Percentiles rank a stretch among this genome's conserved stretches.
Evolutionary conservation across 2,113 vertebrate species (phyloP).

Genomic region (Aleadryas rufinucha): DNA sequence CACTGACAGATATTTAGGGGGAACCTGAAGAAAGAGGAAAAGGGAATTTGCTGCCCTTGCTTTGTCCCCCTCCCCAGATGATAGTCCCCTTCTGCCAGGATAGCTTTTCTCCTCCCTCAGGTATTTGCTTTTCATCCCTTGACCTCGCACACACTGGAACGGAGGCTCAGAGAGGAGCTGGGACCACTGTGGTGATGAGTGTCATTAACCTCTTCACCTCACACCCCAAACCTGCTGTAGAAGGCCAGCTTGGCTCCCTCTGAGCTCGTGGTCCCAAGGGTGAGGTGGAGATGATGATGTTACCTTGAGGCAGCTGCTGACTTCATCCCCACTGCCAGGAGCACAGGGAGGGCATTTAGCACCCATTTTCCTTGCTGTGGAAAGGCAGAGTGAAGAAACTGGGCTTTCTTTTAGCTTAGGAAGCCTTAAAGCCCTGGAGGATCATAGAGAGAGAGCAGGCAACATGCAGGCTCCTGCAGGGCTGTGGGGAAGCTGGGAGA

Average conservation of each 20-base stretch:
- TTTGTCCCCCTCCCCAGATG: not conserved
- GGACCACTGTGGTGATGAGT: not conserved
- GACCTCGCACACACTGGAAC: fast-evolving
- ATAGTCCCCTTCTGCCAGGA: not conserved
- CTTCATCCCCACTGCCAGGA: not conserved
- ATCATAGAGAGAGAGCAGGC: not conserved
- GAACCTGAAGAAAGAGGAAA: not conserved
- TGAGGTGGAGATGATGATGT: not conserved
- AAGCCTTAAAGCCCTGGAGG: not conserved
- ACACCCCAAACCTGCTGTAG: not conserved
- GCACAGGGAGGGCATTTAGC: not conserved
- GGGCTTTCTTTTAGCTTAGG: not conserved
- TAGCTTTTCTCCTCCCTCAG: not conserved
- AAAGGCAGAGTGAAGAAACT: not conserved
- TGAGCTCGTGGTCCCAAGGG: not conserved
- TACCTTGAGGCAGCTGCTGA: not conserved
- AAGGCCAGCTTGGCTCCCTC: not conserved
- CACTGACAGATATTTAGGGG: not conserved
- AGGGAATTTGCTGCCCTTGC: not conserved
- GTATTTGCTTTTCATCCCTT: not conserved
- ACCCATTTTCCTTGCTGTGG: not conserved
- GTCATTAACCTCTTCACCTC: not conserved
- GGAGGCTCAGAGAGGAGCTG: not conserved
- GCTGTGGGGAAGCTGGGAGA: not conserved
- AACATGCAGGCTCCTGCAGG: not conserved